Evolutionary conservation across 1,140 invertebrate species (phyloP), one percentile per base, ranked within the genome.

Genomic region (Ephestia elutella): DNA sequence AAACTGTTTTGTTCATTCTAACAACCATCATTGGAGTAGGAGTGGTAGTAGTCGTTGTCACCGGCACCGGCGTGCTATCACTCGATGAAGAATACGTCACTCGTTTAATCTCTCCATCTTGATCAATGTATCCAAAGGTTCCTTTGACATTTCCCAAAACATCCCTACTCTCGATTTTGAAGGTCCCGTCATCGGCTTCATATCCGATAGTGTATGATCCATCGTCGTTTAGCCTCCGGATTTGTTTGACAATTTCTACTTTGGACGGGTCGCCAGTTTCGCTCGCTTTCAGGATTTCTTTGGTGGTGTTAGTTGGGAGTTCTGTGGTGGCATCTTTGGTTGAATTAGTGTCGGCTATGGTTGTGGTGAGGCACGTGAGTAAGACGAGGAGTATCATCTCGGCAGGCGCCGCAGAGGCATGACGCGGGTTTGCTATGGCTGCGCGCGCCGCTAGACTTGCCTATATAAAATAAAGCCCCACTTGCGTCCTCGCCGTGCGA

Each of bases 121-220:
- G 92, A 74, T 96, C 95, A 32, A 96, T 90, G 83, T 95, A 96
- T 56, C 95, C 95, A 82, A 96, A 96, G 30, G 95, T 95, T 50
- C 95, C 95, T 78, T 95, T 95, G 38, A 96, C 94, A 75, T 95
- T 94, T 18, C 95, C 95, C 62, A 93, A 85, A 20, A 94, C 92
- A 75, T 95, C 94, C 59, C 95, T 89, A 66, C 94, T 96, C 86
- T 96, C 95, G 58, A 96, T 94, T 86, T 95, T 96, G 79, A 95
- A 95, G 0, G 94, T 94, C 17, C 95, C 95, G 81, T 96, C 95
- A 53, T 92, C 94, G 2, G 94, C 94, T 86, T 96, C 95, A 71
- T 95, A 96, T 0, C 95, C 95, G 62, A 94, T 95, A 0, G 95
- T 96, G 71, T 96, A 96, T 0, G 94, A 94, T 18, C 95, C 95